Percentiles rank a stretch among this genome's conserved stretches.
phyloP scores from a whole-genome alignment of 2,888 invertebrate species.

The Bombylius major region DNA sequence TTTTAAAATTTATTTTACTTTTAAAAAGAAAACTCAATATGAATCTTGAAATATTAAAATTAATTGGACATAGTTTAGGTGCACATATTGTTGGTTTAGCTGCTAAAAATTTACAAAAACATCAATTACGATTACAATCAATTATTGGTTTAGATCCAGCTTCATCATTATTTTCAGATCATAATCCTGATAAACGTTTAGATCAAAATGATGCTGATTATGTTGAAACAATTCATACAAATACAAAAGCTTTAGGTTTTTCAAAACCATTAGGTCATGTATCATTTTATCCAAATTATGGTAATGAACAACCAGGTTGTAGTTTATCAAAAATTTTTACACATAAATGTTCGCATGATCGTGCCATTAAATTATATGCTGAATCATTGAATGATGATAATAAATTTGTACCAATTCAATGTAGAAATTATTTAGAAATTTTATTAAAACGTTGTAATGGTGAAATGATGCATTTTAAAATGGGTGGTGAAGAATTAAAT shows the following conservation, averaged over 20 bases:
- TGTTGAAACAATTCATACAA: slow-evolving; percentile 31
- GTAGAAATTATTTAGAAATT: not conserved
- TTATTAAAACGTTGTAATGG: slow-evolving; percentile 15
- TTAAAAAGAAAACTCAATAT: not conserved
- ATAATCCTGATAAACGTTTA: slow-evolving; percentile 22
- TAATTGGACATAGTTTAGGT: slow-evolving; percentile 11
- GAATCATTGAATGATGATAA: slow-evolving; percentile 18
- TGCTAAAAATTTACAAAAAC: slow-evolving; percentile 5
- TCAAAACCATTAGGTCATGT: slow-evolving; percentile 15
- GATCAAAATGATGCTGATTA: slow-evolving; percentile 24
- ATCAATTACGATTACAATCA: slow-evolving; percentile 1
- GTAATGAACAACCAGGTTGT: not conserved
- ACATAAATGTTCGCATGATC: no score
- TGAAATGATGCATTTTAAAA: slow-evolving; percentile 9
- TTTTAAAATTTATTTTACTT: slow-evolving; percentile 5
- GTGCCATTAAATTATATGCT: no score
- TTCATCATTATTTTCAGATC: slow-evolving; percentile 20
- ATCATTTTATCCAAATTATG: slow-evolving; percentile 22
- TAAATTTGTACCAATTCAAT: slow-evolving; percentile 18
- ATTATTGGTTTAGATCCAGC: slow-evolving; percentile 21
- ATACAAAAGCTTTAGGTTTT: slow-evolving; percentile 26
- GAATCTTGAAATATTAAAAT: slow-evolving; percentile 1
- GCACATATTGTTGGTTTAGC: slow-evolving; percentile 9
- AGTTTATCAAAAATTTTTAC: no score
- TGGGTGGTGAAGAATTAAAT: slow-evolving; percentile 11